Percentiles rank a stretch among this genome's conserved stretches.
These are phyloP conservation scores for Morpho deidamia DNA, from an alignment of 2,888 invertebrate genomes.

Conservation along the genomic window DNA sequence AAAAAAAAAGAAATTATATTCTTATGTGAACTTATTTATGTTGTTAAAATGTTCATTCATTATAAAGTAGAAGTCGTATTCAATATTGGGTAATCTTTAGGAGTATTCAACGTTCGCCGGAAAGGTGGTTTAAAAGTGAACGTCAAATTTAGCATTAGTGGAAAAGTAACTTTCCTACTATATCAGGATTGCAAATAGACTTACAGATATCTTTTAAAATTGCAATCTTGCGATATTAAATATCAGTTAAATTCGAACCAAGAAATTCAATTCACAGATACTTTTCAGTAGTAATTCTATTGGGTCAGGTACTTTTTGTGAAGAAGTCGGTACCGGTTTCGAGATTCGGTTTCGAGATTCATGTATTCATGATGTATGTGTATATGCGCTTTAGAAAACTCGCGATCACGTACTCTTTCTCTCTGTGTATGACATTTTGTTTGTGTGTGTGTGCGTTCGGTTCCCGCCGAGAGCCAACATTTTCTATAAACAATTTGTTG, in stretches of 20 bases:
- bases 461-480: too few relatives aligned
- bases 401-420: too few relatives aligned
- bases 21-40: not conserved
- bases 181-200: slow-evolving; percentile 6
- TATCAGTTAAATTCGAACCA: slow-evolving; percentile 1
- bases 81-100: slow-evolving; percentile 44
- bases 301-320: too few relatives aligned
- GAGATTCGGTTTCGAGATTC: too few relatives aligned
- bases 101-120: not conserved
- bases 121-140: slow-evolving; percentile 15
- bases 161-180: slow-evolving; percentile 18
- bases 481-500: too few relatives aligned
- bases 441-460: too few relatives aligned
- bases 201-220: slow-evolving; percentile 3
- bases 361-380: too few relatives aligned
- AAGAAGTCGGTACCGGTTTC: too few relatives aligned
- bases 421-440: too few relatives aligned
- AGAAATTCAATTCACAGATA: slow-evolving; percentile 8
- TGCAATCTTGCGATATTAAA: slow-evolving; percentile 8
- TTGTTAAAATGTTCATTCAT: slow-evolving; percentile 47
- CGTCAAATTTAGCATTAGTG: slow-evolving; percentile 17
- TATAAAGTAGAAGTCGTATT: slow-evolving; percentile 58
- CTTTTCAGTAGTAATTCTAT: too few relatives aligned
- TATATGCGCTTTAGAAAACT: too few relatives aligned
- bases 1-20: too few relatives aligned